A percentile compares a stretch with the other conserved stretches of the same genome.
Evolutionary conservation across 2,797 vertebrate species (phyloP).

Genomic region (Crenichthys baileyi): DNA sequence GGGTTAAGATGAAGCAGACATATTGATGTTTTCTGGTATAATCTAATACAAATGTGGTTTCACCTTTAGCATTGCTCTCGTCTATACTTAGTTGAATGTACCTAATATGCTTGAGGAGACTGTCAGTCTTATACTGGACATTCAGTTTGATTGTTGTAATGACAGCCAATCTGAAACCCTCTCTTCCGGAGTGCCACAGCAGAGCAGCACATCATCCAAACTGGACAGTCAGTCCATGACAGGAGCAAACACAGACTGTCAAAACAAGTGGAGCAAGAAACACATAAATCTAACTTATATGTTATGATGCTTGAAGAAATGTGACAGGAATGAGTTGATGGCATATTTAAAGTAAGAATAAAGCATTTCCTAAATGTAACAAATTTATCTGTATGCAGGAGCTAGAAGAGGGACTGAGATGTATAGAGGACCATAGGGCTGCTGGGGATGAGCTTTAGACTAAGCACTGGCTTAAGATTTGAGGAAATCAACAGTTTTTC

Average conservation of each 20-base stretch:
- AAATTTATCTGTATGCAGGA: background rate
- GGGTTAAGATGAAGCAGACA: background rate
- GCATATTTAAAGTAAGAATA: background rate
- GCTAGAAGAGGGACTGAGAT: background rate
- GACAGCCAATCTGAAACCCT: constrained; percentile 60
- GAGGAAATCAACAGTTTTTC: background rate
- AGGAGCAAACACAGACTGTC: constrained; percentile 42
- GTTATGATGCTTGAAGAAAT: constrained; percentile 41
- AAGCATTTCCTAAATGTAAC: background rate
- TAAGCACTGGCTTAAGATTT: background rate
- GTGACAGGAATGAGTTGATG: constrained; percentile 32
- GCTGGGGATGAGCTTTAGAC: background rate
- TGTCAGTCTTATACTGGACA: constrained; percentile 47
- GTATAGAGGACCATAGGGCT: background rate
- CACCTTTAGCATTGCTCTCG: background rate
- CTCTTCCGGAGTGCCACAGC: constrained; percentile 47
- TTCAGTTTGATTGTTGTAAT: constrained; percentile 39
- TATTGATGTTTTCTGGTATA: background rate
- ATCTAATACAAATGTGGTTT: constrained; percentile 5
- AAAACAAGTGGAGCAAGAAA: constrained; percentile 46
- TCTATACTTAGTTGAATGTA: constrained; percentile 27
- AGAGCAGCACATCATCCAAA: constrained; percentile 42
- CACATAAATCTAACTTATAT: constrained; percentile 55
- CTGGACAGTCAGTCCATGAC: constrained; percentile 42
- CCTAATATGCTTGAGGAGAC: constrained; percentile 34